A percentile compares a stretch with the other conserved stretches of the same genome.
phyloP scores from a whole-genome alignment of 2,797 vertebrate genomes.

The Sebastes iracundus region DNA sequence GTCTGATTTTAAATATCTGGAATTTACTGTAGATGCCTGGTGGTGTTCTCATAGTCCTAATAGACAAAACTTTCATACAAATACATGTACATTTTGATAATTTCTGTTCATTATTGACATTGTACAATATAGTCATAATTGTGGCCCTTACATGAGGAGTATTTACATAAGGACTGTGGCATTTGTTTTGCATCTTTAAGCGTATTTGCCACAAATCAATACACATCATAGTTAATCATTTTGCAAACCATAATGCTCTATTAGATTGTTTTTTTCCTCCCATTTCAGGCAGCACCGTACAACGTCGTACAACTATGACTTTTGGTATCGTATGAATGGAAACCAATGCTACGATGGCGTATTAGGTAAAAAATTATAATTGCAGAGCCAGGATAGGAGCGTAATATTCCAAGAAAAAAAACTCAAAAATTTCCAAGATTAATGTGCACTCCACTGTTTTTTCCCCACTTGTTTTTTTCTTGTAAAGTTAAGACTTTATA shows the following conservation, averaged over 20 bases:
- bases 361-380: no score
- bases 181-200: neutral
- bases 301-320: accelerated
- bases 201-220: neutral
- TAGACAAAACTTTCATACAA: neutral
- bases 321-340: no score
- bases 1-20: neutral
- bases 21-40: neutral
- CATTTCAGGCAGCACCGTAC: accelerated
- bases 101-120: neutral
- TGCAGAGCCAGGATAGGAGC: no score
- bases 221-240: neutral
- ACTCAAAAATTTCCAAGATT: no score
- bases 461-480: no score
- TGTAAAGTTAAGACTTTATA: no score
- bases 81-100: neutral
- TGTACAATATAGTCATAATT: neutral
- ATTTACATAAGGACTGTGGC: neutral
- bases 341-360: no score
- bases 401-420: no score
- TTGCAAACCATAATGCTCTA: neutral
- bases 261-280: no score
- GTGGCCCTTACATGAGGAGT: neutral
- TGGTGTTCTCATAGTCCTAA: neutral
- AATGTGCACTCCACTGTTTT: no score